A percentile compares a stretch with the other conserved stretches of the same genome.
Conservation (phyloP, 2,113 vertebrate species). For the Clarias magur region DNA sequence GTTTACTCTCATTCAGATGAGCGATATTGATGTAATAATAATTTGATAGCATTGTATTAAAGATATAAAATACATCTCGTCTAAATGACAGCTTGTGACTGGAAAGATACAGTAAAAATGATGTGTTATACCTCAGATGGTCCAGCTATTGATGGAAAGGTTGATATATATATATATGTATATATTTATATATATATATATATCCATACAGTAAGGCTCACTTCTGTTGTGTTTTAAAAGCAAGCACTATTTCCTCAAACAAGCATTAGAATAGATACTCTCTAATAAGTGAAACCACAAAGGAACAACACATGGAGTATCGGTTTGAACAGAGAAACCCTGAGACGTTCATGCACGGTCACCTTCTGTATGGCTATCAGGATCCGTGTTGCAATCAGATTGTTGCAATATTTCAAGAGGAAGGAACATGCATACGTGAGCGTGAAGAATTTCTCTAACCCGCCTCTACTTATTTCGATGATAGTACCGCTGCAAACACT, state of each 20-base stretch:
- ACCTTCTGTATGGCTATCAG: not conserved
- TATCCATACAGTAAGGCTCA: not conserved
- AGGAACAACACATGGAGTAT: not conserved
- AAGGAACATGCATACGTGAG: slow-evolving; percentile 6
- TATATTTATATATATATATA: too few relatives aligned
- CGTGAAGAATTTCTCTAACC: slow-evolving; percentile 22
- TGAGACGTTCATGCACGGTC: not conserved
- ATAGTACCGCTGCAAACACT: slow-evolving; percentile 45
- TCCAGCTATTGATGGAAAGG: not conserved
- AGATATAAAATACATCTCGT: not conserved
- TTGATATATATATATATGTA: too few relatives aligned
- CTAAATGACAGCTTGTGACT: not conserved
- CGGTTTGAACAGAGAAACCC: not conserved
- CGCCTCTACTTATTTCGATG: slow-evolving; percentile 29
- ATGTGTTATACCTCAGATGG: not conserved
- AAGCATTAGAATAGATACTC: not conserved
- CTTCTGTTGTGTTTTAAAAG: not conserved
- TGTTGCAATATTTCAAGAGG: slow-evolving; percentile 39
- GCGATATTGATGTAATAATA: too few relatives aligned
- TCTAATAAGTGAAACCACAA: not conserved
- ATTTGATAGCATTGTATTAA: not conserved
- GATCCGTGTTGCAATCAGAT: slow-evolving; percentile 37
- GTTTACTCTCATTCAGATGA: not conserved
- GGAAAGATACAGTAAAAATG: not conserved
- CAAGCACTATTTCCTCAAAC: not conserved